These are phyloP conservation scores for Hypomesus transpacificus DNA, from an alignment of 2,113 vertebrate species.

Conservation along the genomic window DNA sequence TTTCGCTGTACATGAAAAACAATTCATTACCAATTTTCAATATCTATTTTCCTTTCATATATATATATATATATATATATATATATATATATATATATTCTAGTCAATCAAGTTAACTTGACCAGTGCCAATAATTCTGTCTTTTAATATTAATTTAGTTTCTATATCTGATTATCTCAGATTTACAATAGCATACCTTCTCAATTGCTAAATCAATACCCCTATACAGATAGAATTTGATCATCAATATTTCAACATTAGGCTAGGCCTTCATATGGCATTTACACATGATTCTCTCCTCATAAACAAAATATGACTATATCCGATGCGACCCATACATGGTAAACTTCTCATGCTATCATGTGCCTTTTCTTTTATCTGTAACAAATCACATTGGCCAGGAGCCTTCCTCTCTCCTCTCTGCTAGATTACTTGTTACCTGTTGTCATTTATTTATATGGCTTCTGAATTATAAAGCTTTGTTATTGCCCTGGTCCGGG, in stretches of 20 bases:
- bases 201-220: slow-evolving; percentile 45
- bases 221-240: slow-evolving; percentile 28
- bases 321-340: not conserved
- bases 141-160: not conserved
- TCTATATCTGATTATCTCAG: slow-evolving; percentile 29
- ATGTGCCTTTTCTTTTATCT: too few relatives aligned
- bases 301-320: too few relatives aligned
- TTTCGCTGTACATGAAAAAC: too few relatives aligned
- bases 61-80: not conserved
- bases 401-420: slow-evolving; percentile 60
- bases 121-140: slow-evolving; percentile 14
- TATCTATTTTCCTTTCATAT: not conserved
- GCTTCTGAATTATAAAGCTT: slow-evolving; percentile 91
- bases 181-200: slow-evolving; percentile 37
- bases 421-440: slow-evolving; percentile 93
- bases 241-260: slow-evolving; percentile 34
- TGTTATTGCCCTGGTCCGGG: slow-evolving; percentile 88
- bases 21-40: too few relatives aligned
- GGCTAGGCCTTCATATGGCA: slow-evolving; percentile 1
- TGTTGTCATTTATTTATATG: slow-evolving; percentile 94
- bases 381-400: slow-evolving; percentile 57
- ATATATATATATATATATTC: not conserved
- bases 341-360: not conserved
- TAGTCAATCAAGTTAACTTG: not conserved
- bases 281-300: not conserved